Evolutionary conservation across 1,140 invertebrate species (phyloP).

Genomic region (Oedothorax gibbosus): DNA sequence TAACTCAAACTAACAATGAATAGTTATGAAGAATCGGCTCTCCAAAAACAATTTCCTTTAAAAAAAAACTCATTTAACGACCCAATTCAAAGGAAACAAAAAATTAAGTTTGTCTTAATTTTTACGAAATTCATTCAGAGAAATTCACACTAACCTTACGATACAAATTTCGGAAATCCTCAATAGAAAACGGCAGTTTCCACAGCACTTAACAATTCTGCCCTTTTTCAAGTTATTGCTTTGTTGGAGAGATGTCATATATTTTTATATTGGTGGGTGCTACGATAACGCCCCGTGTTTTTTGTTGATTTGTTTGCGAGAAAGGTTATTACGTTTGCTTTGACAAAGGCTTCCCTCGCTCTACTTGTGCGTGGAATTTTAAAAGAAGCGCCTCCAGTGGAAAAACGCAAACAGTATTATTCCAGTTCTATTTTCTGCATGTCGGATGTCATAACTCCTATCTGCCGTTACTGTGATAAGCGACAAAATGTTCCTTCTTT

Average conservation of each 20-base stretch:
- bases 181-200: too few relatives aligned
- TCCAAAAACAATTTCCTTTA: too few relatives aligned
- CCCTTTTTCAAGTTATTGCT: not conserved
- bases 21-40: too few relatives aligned
- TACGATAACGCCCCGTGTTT: conserved; percentile 6
- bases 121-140: too few relatives aligned
- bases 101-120: too few relatives aligned
- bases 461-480: conserved; percentile 8
- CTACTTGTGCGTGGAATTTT: conserved; percentile 16
- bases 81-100: too few relatives aligned
- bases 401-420: conserved; percentile 29
- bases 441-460: conserved; percentile 9
- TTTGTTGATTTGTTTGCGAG: conserved; percentile 29
- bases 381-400: conserved; percentile 1
- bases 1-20: too few relatives aligned
- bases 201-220: too few relatives aligned
- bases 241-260: conserved; percentile 29
- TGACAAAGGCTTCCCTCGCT: conserved; percentile 1
- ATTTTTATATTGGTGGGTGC: conserved; percentile 21
- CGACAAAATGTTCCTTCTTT: not conserved
- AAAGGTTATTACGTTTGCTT: conserved; percentile 18
- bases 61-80: too few relatives aligned
- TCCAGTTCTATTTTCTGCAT: conserved; percentile 22
- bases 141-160: too few relatives aligned
- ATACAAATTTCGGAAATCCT: too few relatives aligned